A percentile compares a stretch with the other conserved stretches of the same genome.
phyloP scores from a whole-genome alignment of 2,888 invertebrate species.

The Cryptocephalus moraei region DNA sequence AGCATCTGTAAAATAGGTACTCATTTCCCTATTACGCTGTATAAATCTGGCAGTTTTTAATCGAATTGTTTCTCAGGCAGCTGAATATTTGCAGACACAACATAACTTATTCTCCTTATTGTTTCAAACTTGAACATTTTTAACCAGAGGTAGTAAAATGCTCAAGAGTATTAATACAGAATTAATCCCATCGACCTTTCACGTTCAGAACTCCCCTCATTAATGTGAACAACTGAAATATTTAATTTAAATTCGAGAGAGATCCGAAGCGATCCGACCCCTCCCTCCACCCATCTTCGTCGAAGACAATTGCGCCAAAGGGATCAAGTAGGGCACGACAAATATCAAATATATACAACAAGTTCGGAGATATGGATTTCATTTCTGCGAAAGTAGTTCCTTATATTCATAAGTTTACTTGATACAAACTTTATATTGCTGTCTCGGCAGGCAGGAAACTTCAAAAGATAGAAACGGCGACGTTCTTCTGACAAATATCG shows the following conservation, averaged over 20 bases:
- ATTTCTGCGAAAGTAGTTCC: constrained; percentile 26
- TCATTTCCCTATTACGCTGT: no score
- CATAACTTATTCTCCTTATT: no score
- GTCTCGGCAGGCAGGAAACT: constrained; percentile 20
- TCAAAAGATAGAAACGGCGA: constrained; percentile 22
- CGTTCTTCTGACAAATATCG: constrained; percentile 22
- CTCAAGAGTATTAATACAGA: no score
- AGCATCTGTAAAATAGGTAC: no score
- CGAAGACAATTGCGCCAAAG: not conserved
- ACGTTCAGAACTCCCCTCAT: no score
- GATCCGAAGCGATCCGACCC: not conserved
- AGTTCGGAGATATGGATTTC: constrained; percentile 34
- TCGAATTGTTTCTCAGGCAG: no score
- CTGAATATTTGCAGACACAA: no score
- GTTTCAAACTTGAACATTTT: no score
- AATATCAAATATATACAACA: constrained; percentile 30
- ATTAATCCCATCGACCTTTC: no score
- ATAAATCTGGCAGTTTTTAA: no score
- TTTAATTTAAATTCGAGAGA: not conserved
- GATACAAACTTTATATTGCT: constrained; percentile 35
- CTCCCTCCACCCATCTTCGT: not conserved
- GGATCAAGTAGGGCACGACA: constrained; percentile 18
- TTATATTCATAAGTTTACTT: constrained; percentile 33
- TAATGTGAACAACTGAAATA: no score
- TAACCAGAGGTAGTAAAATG: no score